Base-by-base conservation (phyloP, 92 coral and sea anemone genomes). In the Diadumene lineata region DNA sequence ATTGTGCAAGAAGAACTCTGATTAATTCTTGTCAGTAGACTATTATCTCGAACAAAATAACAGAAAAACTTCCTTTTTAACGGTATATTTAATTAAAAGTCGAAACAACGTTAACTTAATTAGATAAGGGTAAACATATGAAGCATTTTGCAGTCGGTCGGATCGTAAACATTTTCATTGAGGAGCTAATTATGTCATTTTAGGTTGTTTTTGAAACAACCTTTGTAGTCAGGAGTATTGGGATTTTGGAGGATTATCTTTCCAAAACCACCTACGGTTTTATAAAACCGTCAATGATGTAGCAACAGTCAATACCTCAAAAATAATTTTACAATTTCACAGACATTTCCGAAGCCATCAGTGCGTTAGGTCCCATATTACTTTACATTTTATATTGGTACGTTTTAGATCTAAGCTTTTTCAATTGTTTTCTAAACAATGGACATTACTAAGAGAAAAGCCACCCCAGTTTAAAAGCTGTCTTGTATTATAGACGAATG, bases 201-300 rank as follows among this genome's bases (percentile, higher is more conserved):
- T 22, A 16, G 25, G n/a, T 6, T 53, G 60, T 53, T 53, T 16
- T 53, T 53, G 60, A 38, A 38, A 13, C 13, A 38, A 38, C 48
- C 6, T 50, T 48, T 71, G 65, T 34, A 34, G 65, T 44, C 29
- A 31, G 21, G 27, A 23, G 33, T 56, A 72, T 32, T 43, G 77
- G 77, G 77, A 72, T 33, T 72, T 34, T 66, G 56, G 56, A 72
- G 77, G 77, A 72, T 72, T 72, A 72, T 34, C 21, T 56, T 21
- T 72, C 34, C 24, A 28, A 32, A 72, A 72, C 33, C 77, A 56
- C 77, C 77, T 72, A 72, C 65, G 43, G 75, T 44, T 23, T 27
- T 65, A 25, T 61, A 56, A 70, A 56, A 10, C 77, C 50, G 64
- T 34, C 31, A 72, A 34, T 48, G 56, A 56, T 21, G 9, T 72